Evolutionary conservation across 64 coral and sea anemone genomes (phyloP), one percentile per base, ranked within the genome.

Genomic region (Montipora foliosa): DNA sequence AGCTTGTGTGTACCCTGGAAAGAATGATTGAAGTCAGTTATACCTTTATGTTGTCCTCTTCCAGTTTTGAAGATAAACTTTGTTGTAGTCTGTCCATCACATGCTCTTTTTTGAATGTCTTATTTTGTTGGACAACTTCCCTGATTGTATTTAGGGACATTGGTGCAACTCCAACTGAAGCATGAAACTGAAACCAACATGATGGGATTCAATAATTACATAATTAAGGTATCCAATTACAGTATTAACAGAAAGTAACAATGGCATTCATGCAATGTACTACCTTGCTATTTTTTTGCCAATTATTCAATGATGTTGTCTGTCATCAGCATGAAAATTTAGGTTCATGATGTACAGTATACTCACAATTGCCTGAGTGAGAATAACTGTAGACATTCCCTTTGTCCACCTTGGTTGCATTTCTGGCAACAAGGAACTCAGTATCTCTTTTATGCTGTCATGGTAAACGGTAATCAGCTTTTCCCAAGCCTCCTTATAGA

Each of bases 401-500:
- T 66, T 66, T 12, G 16, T 72, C 69, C 69, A 72, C 69, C 69
- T 24, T 19, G 17, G 69, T 72, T 72, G 69, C 69, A 72, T 72
- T 72, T 72, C 69, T 72, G 69, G 69, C 69, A 20, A 72, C n/a
- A 72, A 72, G 17, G n/a, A 72, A 72, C 69, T 72, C 69, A 72
- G 69, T 24, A 72, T 72, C 17, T 72, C 17, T 24, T 24, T 72
- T 1, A 72, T 22, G n/a, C 14, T 17, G 17, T 72, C 69, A 37
- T 72, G 21, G n/a, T 72, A 22, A 72, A 22, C 4, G n/a, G 69
- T 19, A 14, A 72, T 72, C n/a, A 72, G 69, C 69, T 6, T 72
- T 72, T 72, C 14, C 69, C 69, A 72, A 17, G 5, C 17, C 21
- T 72, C 19, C 69, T 72, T 72, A 72, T 19, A 20, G 17, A 17